Conservation (phyloP, 2,888 invertebrate species). For the Orthosia incerta region DNA sequence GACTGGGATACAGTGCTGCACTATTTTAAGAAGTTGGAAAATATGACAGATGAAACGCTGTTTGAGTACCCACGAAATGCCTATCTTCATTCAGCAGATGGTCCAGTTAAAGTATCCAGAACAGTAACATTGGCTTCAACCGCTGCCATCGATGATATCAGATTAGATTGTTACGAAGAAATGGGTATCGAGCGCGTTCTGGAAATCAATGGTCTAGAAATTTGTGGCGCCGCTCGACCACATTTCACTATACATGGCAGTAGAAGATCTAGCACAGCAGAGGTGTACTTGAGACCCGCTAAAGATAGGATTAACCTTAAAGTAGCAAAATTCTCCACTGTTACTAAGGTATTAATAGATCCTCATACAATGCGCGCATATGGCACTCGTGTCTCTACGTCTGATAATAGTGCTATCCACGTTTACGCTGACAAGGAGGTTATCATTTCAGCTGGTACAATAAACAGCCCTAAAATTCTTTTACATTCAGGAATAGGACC, state of each 20-base stretch:
- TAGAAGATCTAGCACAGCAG: slow-evolving; percentile 83
- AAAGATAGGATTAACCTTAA: slow-evolving; percentile 78
- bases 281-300: slow-evolving; percentile 77
- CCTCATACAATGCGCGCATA: slow-evolving; percentile 69
- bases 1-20: slow-evolving; percentile 74
- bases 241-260: slow-evolving; percentile 78
- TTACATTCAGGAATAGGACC: slow-evolving; percentile 86
- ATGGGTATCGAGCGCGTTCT: slow-evolving; percentile 74
- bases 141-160: slow-evolving; percentile 68
- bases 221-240: slow-evolving; percentile 71
- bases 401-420: slow-evolving; percentile 70
- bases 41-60: slow-evolving; percentile 74
- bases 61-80: slow-evolving; percentile 69
- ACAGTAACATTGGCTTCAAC: slow-evolving; percentile 68
- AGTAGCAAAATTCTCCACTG: slow-evolving; percentile 79
- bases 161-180: slow-evolving; percentile 72
- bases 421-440: slow-evolving; percentile 79
- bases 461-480: slow-evolving; percentile 83
- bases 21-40: slow-evolving; percentile 79
- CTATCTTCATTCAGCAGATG: slow-evolving; percentile 73
- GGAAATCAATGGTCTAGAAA: slow-evolving; percentile 76
- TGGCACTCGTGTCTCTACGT: slow-evolving; percentile 77
- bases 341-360: slow-evolving; percentile 80
- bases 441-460: slow-evolving; percentile 82
- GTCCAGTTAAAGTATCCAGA: slow-evolving; percentile 76